A percentile compares a stretch with the other conserved stretches of the same genome.
Evolutionary conservation across 2,113 vertebrate species (phyloP).

Genomic region (Peromyscus californicus): DNA sequence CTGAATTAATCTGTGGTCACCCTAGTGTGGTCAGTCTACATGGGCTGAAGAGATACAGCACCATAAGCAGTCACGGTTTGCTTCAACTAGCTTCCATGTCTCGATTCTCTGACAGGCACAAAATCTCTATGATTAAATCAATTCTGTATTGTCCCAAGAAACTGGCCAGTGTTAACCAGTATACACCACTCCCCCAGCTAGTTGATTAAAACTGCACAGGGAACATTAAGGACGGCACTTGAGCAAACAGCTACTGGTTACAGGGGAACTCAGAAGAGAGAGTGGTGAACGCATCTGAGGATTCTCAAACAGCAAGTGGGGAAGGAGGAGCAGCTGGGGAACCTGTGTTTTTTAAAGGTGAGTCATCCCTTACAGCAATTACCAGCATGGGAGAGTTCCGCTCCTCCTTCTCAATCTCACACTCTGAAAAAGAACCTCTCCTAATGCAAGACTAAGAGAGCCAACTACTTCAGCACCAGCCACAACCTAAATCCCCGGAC

Average conservation of each 20-base stretch:
- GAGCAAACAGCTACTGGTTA: constrained; percentile 59
- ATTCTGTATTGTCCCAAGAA: constrained; percentile 62
- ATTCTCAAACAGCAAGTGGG: background rate
- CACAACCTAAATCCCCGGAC: constrained; percentile 59
- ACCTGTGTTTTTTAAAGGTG: constrained; percentile 42
- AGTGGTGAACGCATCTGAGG: constrained; percentile 6
- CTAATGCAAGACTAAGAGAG: constrained; percentile 66
- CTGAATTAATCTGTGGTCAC: constrained; percentile 44
- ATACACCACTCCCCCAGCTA: constrained; percentile 28
- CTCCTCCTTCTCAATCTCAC: constrained; percentile 48
- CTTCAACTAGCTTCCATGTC: constrained; percentile 46
- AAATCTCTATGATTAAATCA: constrained; percentile 61
- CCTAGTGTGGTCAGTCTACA: background rate
- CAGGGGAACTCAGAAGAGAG: constrained; percentile 26
- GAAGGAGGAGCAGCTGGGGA: background rate
- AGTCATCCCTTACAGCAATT: constrained; percentile 73
- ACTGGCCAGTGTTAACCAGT: constrained; percentile 48
- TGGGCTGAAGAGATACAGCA: background rate
- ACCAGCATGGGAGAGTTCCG: constrained; percentile 68
- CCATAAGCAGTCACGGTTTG: background rate
- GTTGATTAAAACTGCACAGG: constrained; percentile 69
- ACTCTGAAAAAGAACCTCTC: constrained; percentile 57
- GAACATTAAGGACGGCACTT: constrained; percentile 61
- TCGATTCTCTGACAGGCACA: constrained; percentile 40
- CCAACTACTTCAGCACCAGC: constrained; percentile 75